Evolutionary conservation across 2,888 invertebrate genomes (phyloP), one percentile per base, ranked within the genome.

Genomic region (Hecatera dysodea): DNA sequence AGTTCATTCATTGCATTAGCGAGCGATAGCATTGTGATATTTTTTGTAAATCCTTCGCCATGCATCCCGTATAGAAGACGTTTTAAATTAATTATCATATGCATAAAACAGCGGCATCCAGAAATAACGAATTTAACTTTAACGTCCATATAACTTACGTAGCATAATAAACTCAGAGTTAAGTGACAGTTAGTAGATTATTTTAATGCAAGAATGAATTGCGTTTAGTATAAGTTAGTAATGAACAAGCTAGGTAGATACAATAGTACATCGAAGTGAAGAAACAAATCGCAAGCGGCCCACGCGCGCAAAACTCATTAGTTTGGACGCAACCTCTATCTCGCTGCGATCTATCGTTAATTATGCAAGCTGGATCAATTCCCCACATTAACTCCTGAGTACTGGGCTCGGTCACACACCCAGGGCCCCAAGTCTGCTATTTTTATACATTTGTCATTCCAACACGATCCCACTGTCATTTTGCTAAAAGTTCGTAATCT

Each of bases 351-450:
- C 62, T 72, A 60, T 65, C 50, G 67, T 73, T 78, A 69, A 73
- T 80, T 80, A 80, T 81, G 64, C 78, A 69, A 66, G 64, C 61
- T 39, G 48, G 57, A 80, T 80, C 82, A 67, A 73, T 78, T 73
- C 66, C 67, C 52, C 64, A 66, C 69, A 81, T 78, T 68, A 61
- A 55, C 64, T 57, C 48, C 27, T 50, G 55, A 64, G 66, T 53
- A 53, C 55, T 24, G 48, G 4, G 48, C 56, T 44, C 55, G 59
- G 50, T 72, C 67, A 22, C 59, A 63, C 55, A 72, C 22, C 27
- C n/a, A n/a, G n/a, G n/a, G n/a, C n/a, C n/a, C n/a, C n/a, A n/a
- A n/a, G n/a, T n/a, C n/a, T n/a, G n/a, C n/a, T n/a, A n/a, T n/a
- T n/a, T n/a, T n/a, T n/a, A n/a, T n/a, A n/a, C n/a, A n/a, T n/a